phyloP scores from a whole-genome alignment of 2,888 invertebrate genomes.

The Endomychus coccineus region DNA sequence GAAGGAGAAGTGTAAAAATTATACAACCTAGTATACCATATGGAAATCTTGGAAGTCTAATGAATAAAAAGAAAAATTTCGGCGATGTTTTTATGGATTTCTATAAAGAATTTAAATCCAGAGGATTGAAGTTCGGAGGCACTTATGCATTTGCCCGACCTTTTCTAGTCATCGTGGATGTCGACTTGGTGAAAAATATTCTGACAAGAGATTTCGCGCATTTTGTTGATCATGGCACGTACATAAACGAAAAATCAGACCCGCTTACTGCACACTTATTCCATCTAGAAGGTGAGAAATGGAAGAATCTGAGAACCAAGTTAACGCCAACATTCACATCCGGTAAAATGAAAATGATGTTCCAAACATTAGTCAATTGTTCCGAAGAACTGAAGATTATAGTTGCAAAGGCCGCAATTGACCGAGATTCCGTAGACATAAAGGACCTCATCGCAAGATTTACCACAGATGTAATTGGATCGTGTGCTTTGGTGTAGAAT shows the following conservation, averaged over 20 bases:
- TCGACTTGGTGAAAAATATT: slow-evolving; percentile 53
- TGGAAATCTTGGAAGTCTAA: slow-evolving; percentile 53
- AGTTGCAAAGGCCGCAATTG: not conserved
- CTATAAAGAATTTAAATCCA: slow-evolving; percentile 47
- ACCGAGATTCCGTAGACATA: slow-evolving; percentile 21
- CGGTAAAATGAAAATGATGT: slow-evolving; percentile 60
- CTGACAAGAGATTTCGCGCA: slow-evolving; percentile 53
- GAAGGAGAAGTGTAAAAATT: slow-evolving; percentile 49
- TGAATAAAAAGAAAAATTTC: slow-evolving; percentile 51
- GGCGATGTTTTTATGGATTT: slow-evolving; percentile 54
- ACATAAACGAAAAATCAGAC: slow-evolving; percentile 54
- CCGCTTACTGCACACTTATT: slow-evolving; percentile 56
- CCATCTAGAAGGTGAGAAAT: slow-evolving; percentile 50
- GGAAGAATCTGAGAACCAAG: slow-evolving; percentile 56
- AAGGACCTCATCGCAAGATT: slow-evolving; percentile 52
- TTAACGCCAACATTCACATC: slow-evolving; percentile 61
- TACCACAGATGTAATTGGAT: slow-evolving; percentile 56
- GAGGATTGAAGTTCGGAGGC: slow-evolving; percentile 46
- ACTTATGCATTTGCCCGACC: slow-evolving; percentile 57
- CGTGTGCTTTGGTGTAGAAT: slow-evolving; percentile 57
- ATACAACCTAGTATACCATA: slow-evolving; percentile 54
- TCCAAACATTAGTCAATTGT: slow-evolving; percentile 51
- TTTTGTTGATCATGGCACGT: slow-evolving; percentile 59
- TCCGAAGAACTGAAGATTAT: slow-evolving; percentile 45
- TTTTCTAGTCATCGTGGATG: slow-evolving; percentile 55